phyloP scores from a whole-genome alignment of 1,140 invertebrate genomes.

The Macrosteles quadrilineatus region DNA sequence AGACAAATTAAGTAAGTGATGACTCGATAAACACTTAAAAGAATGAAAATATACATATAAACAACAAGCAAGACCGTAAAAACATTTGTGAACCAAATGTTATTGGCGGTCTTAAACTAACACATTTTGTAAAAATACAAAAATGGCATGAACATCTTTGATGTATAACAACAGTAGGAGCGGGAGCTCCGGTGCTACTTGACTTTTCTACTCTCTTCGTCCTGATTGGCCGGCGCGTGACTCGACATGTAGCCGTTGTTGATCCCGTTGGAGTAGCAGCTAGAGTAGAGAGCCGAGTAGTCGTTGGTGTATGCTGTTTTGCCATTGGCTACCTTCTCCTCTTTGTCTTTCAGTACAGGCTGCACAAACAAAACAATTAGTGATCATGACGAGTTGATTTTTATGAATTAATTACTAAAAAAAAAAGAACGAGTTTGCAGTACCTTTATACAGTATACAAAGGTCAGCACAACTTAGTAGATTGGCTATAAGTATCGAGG shows the following conservation, averaged over 20 bases:
- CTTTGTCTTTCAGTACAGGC: slow-evolving; percentile 59
- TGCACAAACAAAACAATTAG: slow-evolving; percentile 43
- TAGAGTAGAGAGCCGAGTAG: slow-evolving; percentile 59
- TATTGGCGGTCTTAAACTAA: neutral
- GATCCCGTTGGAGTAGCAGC: slow-evolving; percentile 65
- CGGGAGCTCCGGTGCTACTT: slow-evolving; percentile 8
- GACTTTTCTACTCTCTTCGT: slow-evolving; percentile 21
- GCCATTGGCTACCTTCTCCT: slow-evolving; percentile 41
- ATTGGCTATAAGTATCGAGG: too few relatives aligned
- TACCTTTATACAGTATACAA: too few relatives aligned
- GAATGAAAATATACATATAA: too few relatives aligned
- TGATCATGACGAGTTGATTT: too few relatives aligned
- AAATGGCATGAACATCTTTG: slow-evolving; percentile 24
- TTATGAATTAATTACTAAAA: too few relatives aligned
- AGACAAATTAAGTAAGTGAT: too few relatives aligned
- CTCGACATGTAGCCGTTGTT: slow-evolving; percentile 62
- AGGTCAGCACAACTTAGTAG: too few relatives aligned
- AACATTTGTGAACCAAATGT: too few relatives aligned
- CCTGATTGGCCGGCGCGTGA: neutral
- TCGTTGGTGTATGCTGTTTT: slow-evolving; percentile 57
- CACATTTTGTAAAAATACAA: slow-evolving; percentile 16
- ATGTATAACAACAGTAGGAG: neutral
- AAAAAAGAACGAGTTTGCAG: too few relatives aligned
- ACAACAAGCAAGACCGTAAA: too few relatives aligned
- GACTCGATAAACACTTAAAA: too few relatives aligned